A percentile compares a stretch with the other conserved stretches of the same genome.
phyloP scores from a whole-genome alignment of 2,888 invertebrate species.

The Cephus pygmeus region DNA sequence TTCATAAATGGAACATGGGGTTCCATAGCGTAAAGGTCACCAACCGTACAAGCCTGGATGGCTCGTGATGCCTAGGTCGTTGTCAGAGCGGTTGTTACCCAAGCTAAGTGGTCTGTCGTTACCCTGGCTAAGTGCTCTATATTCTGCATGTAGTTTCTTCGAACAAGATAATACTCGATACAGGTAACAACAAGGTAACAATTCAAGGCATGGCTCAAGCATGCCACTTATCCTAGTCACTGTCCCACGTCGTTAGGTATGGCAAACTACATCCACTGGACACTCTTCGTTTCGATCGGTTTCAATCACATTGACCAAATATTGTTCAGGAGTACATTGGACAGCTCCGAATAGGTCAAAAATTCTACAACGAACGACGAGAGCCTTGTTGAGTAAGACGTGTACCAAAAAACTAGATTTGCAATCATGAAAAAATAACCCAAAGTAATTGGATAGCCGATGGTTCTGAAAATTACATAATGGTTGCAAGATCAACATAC shows the following conservation, averaged over 20 bases:
- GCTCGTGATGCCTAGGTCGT: slow-evolving; percentile 34
- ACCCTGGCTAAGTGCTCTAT: slow-evolving; percentile 51
- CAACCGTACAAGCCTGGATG: slow-evolving; percentile 40
- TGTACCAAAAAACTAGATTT: background rate
- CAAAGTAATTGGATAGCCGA: background rate
- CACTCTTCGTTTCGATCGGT: background rate
- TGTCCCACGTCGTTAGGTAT: background rate
- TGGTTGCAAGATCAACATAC: background rate
- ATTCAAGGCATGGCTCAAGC: slow-evolving; percentile 31
- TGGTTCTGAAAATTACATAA: background rate
- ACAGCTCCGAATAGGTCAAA: background rate
- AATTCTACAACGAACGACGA: background rate
- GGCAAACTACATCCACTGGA: background rate
- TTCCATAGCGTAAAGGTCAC: slow-evolving; percentile 49
- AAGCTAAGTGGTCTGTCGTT: slow-evolving; percentile 50
- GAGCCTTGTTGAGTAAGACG: background rate
- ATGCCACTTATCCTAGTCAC: slow-evolving; percentile 33
- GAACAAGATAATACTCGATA: slow-evolving; percentile 40
- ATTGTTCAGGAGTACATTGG: background rate
- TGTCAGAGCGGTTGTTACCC: slow-evolving; percentile 52
- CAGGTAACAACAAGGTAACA: slow-evolving; percentile 25
- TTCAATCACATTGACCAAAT: background rate
- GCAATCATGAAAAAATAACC: background rate
- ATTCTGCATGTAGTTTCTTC: slow-evolving; percentile 41
- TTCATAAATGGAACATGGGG: slow-evolving; percentile 33